phyloP scores from a whole-genome alignment of 23 tunicate species.

The Styela clava region DNA sequence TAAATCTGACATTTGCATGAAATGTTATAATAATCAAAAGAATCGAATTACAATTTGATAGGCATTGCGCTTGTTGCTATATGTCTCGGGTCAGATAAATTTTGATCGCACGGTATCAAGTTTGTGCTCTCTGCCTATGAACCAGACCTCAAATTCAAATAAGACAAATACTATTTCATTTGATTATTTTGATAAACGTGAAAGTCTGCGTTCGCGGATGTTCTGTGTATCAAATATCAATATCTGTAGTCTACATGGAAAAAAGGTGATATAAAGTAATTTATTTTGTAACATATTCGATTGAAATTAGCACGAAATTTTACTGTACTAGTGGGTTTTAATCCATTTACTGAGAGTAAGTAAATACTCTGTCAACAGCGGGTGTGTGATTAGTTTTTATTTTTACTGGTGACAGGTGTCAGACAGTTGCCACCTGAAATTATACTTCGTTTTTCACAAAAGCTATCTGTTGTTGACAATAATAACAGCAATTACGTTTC shows the following conservation, averaged over 20 bases:
- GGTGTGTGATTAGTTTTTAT: background rate
- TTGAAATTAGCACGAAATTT: too few species aligned
- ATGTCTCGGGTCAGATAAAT: background rate
- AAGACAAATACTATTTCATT: background rate
- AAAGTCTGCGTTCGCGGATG: background rate
- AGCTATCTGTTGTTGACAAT: background rate
- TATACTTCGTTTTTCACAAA: background rate
- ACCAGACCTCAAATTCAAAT: background rate
- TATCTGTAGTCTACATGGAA: too few species aligned
- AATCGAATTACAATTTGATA: background rate
- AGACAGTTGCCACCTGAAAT: background rate
- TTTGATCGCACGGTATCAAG: background rate
- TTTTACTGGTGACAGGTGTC: background rate
- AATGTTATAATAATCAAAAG: too few species aligned
- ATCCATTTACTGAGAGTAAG: too few species aligned
- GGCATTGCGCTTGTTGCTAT: background rate
- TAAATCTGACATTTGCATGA: too few species aligned
- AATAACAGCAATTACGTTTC: background rate
- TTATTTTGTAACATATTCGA: too few species aligned
- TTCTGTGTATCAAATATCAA: background rate
- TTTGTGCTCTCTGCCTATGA: background rate
- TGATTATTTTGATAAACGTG: background rate
- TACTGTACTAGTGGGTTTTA: too few species aligned
- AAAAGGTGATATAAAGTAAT: too few species aligned
- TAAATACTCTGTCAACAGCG: too few species aligned